Evolutionary conservation across 1,140 invertebrate genomes (phyloP).

Genomic region (Zaprionus capensis): DNA sequence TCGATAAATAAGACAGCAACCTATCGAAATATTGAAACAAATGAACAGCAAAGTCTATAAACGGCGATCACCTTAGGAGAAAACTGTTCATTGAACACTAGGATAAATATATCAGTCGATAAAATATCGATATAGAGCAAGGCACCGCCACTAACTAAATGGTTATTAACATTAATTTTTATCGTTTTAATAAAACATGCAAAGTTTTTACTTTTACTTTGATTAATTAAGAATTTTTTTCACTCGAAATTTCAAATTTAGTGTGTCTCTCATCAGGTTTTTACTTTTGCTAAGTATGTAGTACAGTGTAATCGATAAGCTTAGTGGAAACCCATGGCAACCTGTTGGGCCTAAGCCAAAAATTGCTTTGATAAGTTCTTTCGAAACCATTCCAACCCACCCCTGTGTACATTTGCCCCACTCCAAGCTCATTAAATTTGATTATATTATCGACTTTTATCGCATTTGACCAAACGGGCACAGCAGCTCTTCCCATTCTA

Average conservation of each 20-base stretch:
- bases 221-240: background rate
- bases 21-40: background rate
- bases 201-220: background rate
- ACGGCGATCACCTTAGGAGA: background rate
- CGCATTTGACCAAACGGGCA: slow-evolving; percentile 67
- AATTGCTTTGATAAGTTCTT: slow-evolving; percentile 57
- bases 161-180: background rate
- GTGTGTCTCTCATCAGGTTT: background rate
- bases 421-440: slow-evolving; percentile 75
- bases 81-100: background rate
- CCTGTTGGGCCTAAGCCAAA: slow-evolving; percentile 61
- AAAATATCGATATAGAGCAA: background rate
- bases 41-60: background rate
- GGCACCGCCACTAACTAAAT: background rate
- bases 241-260: background rate
- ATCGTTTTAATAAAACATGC: background rate
- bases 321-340: slow-evolving; percentile 58
- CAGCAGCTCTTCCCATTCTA: slow-evolving; percentile 8
- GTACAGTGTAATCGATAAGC: slow-evolving; percentile 55
- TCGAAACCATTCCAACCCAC: background rate
- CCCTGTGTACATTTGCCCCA: slow-evolving; percentile 30
- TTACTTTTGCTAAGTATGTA: background rate
- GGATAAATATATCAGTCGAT: background rate
- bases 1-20: background rate
- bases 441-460: slow-evolving; percentile 79